phyloP scores from a whole-genome alignment of 2,888 invertebrate genomes.

The Drosophila mimetica region DNA sequence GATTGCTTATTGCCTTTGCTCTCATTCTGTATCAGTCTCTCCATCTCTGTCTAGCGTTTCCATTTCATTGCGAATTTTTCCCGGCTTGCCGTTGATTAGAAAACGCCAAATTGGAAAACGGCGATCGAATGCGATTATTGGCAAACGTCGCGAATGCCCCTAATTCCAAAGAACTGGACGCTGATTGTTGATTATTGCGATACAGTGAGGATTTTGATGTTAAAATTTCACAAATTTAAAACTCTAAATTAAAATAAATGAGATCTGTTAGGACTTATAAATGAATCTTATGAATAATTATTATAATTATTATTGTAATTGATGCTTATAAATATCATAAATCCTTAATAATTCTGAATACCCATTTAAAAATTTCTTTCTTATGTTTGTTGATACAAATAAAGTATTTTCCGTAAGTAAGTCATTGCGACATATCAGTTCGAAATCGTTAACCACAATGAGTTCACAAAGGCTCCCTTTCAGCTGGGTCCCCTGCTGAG shows the following conservation, averaged over 20 bases:
- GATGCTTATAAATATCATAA: too few species aligned
- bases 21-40: not conserved
- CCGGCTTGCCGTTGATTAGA: conserved; percentile 27
- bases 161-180: conserved; percentile 4
- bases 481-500: conserved; percentile 22
- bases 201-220: too few species aligned
- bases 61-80: conserved; percentile 32
- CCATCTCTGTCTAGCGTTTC: not conserved
- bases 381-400: too few species aligned
- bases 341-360: too few species aligned
- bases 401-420: not conserved
- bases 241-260: too few species aligned
- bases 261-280: too few species aligned
- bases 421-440: conserved; percentile 36
- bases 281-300: too few species aligned
- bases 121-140: conserved; percentile 23
- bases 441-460: conserved; percentile 15
- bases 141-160: conserved; percentile 9
- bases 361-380: too few species aligned
- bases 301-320: too few species aligned
- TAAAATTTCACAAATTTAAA: too few species aligned
- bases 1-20: conserved; percentile 36
- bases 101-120: conserved; percentile 34
- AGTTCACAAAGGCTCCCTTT: conserved; percentile 11
- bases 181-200: not conserved